Percentiles rank a stretch among this genome's conserved stretches.
phyloP scores from a whole-genome alignment of 2,888 invertebrate species.

The Iphiclides podalirius region DNA sequence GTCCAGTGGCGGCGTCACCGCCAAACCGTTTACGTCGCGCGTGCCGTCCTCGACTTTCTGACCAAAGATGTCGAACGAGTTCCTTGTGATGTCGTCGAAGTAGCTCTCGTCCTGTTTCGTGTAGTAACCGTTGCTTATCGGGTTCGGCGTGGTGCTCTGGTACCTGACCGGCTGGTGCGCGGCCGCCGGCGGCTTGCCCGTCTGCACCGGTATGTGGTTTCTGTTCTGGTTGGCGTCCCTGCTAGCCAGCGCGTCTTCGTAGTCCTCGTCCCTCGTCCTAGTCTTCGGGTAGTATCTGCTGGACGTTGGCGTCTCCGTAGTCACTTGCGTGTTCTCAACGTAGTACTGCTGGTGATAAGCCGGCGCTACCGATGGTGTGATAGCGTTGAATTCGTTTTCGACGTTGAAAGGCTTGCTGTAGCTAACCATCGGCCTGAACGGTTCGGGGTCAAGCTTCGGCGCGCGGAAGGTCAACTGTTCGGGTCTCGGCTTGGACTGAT shows the following conservation, averaged over 20 bases:
- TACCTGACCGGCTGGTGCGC: slow-evolving; percentile 52
- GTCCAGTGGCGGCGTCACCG: slow-evolving; percentile 67
- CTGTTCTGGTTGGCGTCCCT: slow-evolving; percentile 56
- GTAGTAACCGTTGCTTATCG: slow-evolving; percentile 82
- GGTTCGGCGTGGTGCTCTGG: slow-evolving; percentile 75
- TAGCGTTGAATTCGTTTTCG: slow-evolving; percentile 66
- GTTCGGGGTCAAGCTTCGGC: slow-evolving; percentile 79
- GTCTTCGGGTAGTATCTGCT: slow-evolving; percentile 74
- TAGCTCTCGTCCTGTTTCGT: slow-evolving; percentile 84
- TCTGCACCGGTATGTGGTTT: slow-evolving; percentile 57
- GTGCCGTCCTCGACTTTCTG: slow-evolving; percentile 81
- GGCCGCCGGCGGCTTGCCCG: slow-evolving; percentile 51
- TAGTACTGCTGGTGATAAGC: slow-evolving; percentile 66
- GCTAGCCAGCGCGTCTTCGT: slow-evolving; percentile 52
- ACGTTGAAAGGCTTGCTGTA: slow-evolving; percentile 74
- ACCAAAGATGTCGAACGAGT: slow-evolving; percentile 87
- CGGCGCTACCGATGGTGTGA: slow-evolving; percentile 61
- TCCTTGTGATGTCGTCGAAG: slow-evolving; percentile 86
- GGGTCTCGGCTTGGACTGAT: slow-evolving; percentile 79
- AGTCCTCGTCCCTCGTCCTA: slow-evolving; percentile 70
- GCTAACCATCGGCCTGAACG: slow-evolving; percentile 83
- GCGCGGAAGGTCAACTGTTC: slow-evolving; percentile 71
- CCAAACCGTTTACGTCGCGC: slow-evolving; percentile 67
- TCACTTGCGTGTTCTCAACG: slow-evolving; percentile 67
- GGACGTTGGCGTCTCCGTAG: slow-evolving; percentile 75